Base-by-base conservation (phyloP, 1,140 invertebrate species). In the Cyphomyrmex costatus region DNA sequence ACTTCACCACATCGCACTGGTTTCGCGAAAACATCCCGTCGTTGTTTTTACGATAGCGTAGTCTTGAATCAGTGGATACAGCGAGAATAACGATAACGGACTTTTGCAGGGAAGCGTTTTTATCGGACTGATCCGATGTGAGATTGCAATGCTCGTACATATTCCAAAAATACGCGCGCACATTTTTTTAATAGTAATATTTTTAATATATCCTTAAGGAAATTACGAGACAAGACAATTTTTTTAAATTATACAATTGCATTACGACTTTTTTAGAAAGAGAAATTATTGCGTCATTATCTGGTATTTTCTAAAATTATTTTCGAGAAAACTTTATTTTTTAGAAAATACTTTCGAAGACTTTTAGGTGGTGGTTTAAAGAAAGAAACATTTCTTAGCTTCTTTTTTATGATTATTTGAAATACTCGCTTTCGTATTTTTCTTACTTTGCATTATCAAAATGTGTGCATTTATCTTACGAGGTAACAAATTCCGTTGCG, bases 21-120 rank as follows among this genome's bases (percentile, higher is more conserved):
- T 70, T 70, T 70, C 49, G 63, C 46, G 21, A 56, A 68, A 70
- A 80, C 63, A 21, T 56, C 10, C 10, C 14, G 58, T 12, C 49
- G 27, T 56, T 63, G 33, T 84, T 76, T 83, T 76, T 84, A 33
- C 46, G 56, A 49, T 3, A 16, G 10, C 21, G 24, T 33, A 49
- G 51, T 82, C 65, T 82, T 30, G 78, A 82, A 82, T 82, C 24
- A n/a, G 36, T 12, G 24, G 51, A 10, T 42, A 49, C 51, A 14
- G 6, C 33, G 36, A 27, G 66, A 46, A 27, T 21, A 36, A 70
- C 21, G 51, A 49, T 65, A 79, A 53, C 61, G 27, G 58, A 73
- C 14, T 60, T 83, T 60, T 24, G 51, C 30, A 58, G 36, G 21
- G 8, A 80, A 70, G 16, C 21, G 36, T 83, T 83, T 73, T 60